A percentile compares a stretch with the other conserved stretches of the same genome.
Evolutionary conservation across 2,888 invertebrate species (phyloP).

Genomic region (Tenthredo distinguenda): DNA sequence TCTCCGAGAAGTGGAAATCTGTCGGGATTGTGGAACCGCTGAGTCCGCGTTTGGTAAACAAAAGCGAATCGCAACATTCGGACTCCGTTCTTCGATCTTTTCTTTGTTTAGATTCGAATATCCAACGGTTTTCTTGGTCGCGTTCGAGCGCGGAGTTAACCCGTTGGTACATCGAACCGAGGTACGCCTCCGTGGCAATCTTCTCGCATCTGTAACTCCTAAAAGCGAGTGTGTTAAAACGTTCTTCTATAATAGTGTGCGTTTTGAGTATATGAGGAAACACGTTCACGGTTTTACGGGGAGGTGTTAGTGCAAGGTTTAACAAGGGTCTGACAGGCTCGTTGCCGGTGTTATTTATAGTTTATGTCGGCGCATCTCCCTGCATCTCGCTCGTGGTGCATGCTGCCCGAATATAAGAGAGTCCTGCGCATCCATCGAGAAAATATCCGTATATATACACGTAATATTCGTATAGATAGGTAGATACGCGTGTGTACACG

Average conservation of each 20-base stretch:
- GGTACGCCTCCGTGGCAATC: conserved; percentile 54
- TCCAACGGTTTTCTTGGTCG: neutral
- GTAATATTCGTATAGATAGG: neutral
- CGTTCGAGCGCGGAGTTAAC: conserved; percentile 4
- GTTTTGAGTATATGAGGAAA: conserved; percentile 26
- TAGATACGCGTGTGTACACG: neutral
- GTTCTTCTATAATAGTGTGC: conserved; percentile 26
- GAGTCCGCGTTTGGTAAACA: neutral
- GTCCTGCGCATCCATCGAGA: conserved; percentile 40
- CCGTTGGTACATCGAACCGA: neutral
- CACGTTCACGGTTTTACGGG: conserved; percentile 15
- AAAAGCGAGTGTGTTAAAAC: conserved; percentile 56
- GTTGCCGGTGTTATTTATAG: conserved; percentile 78
- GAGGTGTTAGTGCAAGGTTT: conserved; percentile 63
- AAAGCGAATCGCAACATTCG: neutral
- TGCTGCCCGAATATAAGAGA: conserved; percentile 4
- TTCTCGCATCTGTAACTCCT: conserved; percentile 55
- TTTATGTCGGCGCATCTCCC: conserved; percentile 75
- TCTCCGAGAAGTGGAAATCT: neutral
- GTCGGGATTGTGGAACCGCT: neutral
- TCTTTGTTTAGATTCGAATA: neutral
- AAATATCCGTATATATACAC: neutral
- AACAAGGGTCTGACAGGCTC: conserved; percentile 78
- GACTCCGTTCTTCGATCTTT: neutral
- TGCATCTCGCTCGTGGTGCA: conserved; percentile 53